phyloP scores from a whole-genome alignment of 2,888 invertebrate genomes.

The Cyrtodaria siliqua region DNA sequence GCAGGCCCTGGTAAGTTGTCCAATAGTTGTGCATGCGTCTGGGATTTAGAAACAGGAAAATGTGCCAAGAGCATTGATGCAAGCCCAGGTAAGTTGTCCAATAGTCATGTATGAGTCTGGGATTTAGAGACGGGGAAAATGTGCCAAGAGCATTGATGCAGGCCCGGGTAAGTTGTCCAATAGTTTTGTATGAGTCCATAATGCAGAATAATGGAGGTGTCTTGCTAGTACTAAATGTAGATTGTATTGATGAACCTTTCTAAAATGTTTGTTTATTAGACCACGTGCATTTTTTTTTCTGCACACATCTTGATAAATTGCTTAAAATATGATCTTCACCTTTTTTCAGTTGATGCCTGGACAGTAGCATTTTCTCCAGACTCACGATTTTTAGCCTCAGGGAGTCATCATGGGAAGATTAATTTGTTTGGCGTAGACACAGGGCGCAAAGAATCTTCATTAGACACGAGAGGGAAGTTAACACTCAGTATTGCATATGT shows the following conservation, averaged over 20 bases:
- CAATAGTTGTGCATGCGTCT: too few relatives aligned
- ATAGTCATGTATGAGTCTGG: constrained; percentile 88
- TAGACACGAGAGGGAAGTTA: constrained; percentile 98
- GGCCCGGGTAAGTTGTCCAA: constrained; percentile 90
- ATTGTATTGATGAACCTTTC: too few relatives aligned
- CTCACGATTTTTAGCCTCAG: constrained; percentile 96
- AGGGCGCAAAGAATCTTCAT: constrained; percentile 94
- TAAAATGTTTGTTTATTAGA: too few relatives aligned
- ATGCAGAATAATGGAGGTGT: too few relatives aligned
- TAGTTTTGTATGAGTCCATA: too few relatives aligned
- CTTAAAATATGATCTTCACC: too few relatives aligned
- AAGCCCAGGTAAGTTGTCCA: constrained; percentile 95
- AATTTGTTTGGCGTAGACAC: constrained; percentile 96
- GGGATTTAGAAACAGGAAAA: too few relatives aligned
- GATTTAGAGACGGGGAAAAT: too few relatives aligned
- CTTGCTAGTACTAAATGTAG: too few relatives aligned
- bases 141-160: too few relatives aligned
- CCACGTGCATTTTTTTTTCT: too few relatives aligned
- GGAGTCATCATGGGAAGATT: constrained; percentile 97
- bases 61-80: too few relatives aligned
- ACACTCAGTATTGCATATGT: constrained; percentile 98
- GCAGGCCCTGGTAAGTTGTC: constrained; percentile 89
- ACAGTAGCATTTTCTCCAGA: constrained; percentile 98
- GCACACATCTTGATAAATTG: neutral
- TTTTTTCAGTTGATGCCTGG: constrained; percentile 91